phyloP scores from a whole-genome alignment of 2,113 vertebrate species.

The Capreolus pygargus region DNA sequence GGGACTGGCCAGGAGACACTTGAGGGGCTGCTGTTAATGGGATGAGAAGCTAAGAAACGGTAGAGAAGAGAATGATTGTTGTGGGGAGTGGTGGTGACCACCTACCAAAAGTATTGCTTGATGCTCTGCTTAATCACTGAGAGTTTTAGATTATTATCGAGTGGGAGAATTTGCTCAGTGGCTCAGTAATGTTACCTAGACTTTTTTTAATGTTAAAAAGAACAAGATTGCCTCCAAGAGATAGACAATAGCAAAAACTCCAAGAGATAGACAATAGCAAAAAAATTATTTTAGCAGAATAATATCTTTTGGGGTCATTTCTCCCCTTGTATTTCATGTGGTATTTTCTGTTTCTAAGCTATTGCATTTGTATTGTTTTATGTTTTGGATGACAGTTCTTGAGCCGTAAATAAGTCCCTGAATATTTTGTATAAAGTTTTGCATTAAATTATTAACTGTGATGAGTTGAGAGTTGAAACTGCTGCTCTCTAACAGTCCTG shows the following conservation, averaged over 20 bases:
- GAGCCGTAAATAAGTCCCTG: neutral
- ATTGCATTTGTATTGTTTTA: neutral
- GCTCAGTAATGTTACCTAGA: neutral
- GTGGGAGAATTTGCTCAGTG: neutral
- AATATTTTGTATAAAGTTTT: neutral
- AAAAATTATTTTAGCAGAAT: neutral
- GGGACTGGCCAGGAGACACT: neutral
- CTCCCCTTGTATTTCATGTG: neutral
- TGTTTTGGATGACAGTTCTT: neutral
- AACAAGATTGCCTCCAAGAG: neutral
- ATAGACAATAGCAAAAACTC: neutral
- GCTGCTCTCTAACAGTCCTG: neutral
- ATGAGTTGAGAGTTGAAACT: conserved; percentile 11
- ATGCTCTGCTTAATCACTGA: neutral
- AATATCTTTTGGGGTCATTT: neutral
- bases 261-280: neutral
- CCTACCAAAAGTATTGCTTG: neutral
- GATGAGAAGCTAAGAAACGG: neutral
- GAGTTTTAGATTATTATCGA: neutral
- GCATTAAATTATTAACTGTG: neutral
- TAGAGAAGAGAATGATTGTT: neutral
- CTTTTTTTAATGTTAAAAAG: neutral
- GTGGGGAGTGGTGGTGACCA: neutral
- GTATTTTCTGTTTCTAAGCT: neutral
- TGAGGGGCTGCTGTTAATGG: neutral